A percentile compares a stretch with the other conserved stretches of the same genome.
These are phyloP conservation scores for Hafferia zeledoni DNA, from an alignment of 2,797 vertebrate genomes.

Conservation along the genomic window DNA sequence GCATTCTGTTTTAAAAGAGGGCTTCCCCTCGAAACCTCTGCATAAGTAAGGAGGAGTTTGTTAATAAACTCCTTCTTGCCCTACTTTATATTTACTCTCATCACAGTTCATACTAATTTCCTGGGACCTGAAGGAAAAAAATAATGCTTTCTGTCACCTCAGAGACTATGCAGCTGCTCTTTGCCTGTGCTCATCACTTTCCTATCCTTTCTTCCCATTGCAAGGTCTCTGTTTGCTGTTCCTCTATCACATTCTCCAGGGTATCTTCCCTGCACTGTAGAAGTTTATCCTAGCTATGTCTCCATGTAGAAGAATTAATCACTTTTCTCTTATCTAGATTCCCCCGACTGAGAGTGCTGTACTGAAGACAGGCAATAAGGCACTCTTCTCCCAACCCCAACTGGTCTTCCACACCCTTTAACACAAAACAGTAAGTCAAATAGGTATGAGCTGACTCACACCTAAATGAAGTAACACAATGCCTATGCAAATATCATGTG, in stretches of 20 bases:
- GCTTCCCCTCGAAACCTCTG: background rate
- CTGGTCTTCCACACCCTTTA: background rate
- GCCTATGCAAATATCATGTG: background rate
- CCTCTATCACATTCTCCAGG: background rate
- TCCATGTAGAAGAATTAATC: background rate
- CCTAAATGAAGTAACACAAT: background rate
- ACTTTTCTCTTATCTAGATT: background rate
- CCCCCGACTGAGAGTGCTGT: rapidly evolving
- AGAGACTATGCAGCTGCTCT: background rate
- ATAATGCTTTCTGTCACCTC: background rate
- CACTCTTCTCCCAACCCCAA: background rate
- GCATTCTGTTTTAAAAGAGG: background rate
- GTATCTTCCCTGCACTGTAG: background rate
- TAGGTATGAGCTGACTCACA: background rate
- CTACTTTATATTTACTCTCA: background rate
- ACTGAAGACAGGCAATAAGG: background rate
- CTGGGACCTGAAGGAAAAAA: background rate
- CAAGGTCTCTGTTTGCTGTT: background rate
- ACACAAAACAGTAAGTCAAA: background rate
- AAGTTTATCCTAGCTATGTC: background rate
- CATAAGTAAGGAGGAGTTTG: background rate
- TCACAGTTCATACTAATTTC: background rate
- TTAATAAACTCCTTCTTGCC: background rate
- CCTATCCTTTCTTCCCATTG: background rate
- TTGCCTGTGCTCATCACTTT: background rate